Percentiles rank a stretch among this genome's conserved stretches.
Conservation (phyloP, 2,113 vertebrate species). For the Lynx canadensis region DNA sequence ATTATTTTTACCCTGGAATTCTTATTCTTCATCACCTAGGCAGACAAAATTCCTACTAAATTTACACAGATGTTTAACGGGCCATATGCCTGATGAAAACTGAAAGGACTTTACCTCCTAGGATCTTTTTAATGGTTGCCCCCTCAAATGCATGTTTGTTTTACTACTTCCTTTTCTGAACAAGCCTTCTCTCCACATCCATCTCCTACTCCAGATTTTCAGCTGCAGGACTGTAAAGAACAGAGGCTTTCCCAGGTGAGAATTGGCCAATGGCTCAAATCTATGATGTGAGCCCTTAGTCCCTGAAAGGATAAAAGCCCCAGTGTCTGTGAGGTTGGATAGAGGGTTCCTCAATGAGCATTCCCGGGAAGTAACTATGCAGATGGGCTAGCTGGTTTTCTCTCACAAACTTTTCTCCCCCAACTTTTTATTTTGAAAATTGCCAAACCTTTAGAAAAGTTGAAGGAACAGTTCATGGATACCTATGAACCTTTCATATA, state of each 20-base stretch:
- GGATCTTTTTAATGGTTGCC: neutral
- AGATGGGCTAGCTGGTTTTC: neutral
- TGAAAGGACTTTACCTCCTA: neutral
- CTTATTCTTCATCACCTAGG: neutral
- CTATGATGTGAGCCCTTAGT: neutral
- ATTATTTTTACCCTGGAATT: neutral
- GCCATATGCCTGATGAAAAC: neutral
- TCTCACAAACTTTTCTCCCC: neutral
- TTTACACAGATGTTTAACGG: neutral
- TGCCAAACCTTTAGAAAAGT: slow-evolving; percentile 1
- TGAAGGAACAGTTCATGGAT: neutral
- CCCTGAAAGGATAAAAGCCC: neutral
- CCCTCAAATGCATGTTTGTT: neutral
- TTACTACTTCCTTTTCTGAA: neutral
- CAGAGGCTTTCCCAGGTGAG: neutral
- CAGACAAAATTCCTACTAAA: neutral
- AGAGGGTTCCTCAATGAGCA: rapidly evolving
- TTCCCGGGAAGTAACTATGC: neutral
- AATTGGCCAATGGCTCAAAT: neutral
- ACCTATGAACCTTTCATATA: neutral
- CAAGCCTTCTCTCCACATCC: neutral
- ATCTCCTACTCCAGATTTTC: neutral
- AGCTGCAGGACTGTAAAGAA: neutral
- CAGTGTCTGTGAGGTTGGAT: too few species aligned
- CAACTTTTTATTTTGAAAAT: slow-evolving; percentile 17